Percentiles rank a stretch among this genome's conserved stretches.
phyloP scores from a whole-genome alignment of 2,888 invertebrate genomes.

The Phyto melanocephala region DNA sequence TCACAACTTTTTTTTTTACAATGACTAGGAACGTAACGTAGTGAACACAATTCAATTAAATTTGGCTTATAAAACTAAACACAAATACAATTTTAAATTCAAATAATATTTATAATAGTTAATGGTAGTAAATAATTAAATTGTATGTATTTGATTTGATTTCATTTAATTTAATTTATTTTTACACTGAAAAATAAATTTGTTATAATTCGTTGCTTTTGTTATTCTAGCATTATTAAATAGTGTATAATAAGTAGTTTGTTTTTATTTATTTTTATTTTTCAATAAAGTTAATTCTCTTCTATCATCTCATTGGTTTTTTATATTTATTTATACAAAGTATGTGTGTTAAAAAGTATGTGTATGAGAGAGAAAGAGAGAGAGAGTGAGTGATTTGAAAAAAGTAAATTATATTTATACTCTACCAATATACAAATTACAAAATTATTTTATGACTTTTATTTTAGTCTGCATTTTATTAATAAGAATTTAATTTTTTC shows the following conservation, averaged over 20 bases:
- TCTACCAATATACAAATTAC: slow-evolving; percentile 24
- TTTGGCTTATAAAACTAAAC: slow-evolving; percentile 50
- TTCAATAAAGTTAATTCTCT: not conserved
- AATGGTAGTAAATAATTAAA: slow-evolving; percentile 23
- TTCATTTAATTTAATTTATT: slow-evolving; percentile 27
- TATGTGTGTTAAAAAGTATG: too few relatives aligned
- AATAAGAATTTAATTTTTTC: slow-evolving; percentile 27
- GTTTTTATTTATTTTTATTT: slow-evolving; percentile 7
- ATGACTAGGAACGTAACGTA: slow-evolving; percentile 52
- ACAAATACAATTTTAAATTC: slow-evolving; percentile 45
- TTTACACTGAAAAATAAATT: slow-evolving; percentile 51
- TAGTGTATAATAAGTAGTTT: slow-evolving; percentile 49
- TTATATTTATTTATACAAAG: slow-evolving; percentile 39
- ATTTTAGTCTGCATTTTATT: too few relatives aligned
- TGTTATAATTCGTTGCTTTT: slow-evolving; percentile 60
- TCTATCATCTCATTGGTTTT: slow-evolving; percentile 4
- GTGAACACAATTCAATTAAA: slow-evolving; percentile 47
- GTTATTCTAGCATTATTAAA: slow-evolving; percentile 35
- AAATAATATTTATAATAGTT: slow-evolving; percentile 3
- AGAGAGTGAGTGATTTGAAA: slow-evolving; percentile 1
- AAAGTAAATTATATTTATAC: slow-evolving; percentile 9
- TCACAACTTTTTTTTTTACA: slow-evolving; percentile 31
- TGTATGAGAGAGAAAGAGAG: too few relatives aligned
- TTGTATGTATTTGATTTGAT: not conserved
- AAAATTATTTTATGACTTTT: not conserved